Evolutionary conservation across 2,888 invertebrate species (phyloP).

Genomic region (Notodonta ziczac): DNA sequence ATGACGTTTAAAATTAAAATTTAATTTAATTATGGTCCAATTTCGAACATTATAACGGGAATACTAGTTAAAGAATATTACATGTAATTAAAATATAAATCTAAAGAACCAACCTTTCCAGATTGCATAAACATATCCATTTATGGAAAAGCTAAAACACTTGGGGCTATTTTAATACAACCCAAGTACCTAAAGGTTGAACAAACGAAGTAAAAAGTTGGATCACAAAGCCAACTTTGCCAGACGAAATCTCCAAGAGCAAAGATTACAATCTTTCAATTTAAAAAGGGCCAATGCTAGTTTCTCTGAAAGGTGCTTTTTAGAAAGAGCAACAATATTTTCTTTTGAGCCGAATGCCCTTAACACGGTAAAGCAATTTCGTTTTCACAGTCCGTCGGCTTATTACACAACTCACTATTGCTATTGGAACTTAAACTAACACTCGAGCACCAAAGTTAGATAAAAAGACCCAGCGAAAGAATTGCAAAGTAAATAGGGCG

Average conservation of each 20-base stretch:
- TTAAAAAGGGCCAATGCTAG: constrained; percentile 52
- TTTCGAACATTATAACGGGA: no score
- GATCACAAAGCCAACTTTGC: constrained; percentile 29
- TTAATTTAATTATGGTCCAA: no score
- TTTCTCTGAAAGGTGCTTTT: constrained; percentile 22
- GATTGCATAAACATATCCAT: not conserved
- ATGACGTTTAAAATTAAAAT: no score
- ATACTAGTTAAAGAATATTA: no score
- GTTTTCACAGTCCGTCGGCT: constrained; percentile 32
- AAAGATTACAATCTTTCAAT: constrained; percentile 70
- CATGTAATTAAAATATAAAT: no score
- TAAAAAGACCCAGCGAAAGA: not conserved
- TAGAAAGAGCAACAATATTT: constrained; percentile 35
- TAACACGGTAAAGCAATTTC: constrained; percentile 41
- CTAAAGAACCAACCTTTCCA: no score
- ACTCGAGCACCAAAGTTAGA: not conserved
- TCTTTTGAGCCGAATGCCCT: constrained; percentile 29
- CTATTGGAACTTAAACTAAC: constrained; percentile 16
- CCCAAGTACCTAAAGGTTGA: not conserved
- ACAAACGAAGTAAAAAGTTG: constrained; percentile 15
- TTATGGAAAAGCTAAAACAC: not conserved
- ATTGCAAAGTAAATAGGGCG: not conserved
- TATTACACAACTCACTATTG: constrained; percentile 38
- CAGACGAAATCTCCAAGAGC: constrained; percentile 45
- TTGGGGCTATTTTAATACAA: not conserved